These are phyloP conservation scores for Thecocarcelia acutangulata DNA, from an alignment of 2,888 invertebrate genomes.

Conservation along the genomic window DNA sequence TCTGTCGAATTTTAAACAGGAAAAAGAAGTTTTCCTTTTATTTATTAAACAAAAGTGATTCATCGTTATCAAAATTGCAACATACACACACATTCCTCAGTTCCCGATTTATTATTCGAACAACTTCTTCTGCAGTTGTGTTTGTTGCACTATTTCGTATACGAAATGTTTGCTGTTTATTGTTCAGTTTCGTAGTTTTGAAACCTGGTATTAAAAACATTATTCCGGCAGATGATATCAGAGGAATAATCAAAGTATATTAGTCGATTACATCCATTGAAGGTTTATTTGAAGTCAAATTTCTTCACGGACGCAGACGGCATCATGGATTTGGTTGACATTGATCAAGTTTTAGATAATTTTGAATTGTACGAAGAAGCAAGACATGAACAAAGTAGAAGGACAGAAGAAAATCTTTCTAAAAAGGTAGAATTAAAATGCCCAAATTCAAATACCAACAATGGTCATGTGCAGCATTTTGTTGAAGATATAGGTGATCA, in stretches of 20 bases:
- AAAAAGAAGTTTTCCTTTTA: neutral
- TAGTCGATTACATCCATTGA: slow-evolving; percentile 12
- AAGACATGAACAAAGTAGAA: slow-evolving; percentile 73
- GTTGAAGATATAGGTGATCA: slow-evolving; percentile 73
- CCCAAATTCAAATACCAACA: slow-evolving; percentile 38
- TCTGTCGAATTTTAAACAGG: too few species aligned
- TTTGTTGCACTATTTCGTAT: slow-evolving; percentile 53
- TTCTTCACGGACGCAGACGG: neutral
- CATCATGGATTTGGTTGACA: slow-evolving; percentile 84
- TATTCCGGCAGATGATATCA: slow-evolving; percentile 44
- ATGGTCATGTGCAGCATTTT: slow-evolving; percentile 70
- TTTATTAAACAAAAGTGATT: slow-evolving; percentile 62
- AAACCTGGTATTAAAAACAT: slow-evolving; percentile 8
- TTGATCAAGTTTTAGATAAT: slow-evolving; percentile 92
- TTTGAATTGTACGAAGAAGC: slow-evolving; percentile 90
- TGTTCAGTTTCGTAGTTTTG: slow-evolving; percentile 27
- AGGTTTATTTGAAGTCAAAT: slow-evolving; percentile 8
- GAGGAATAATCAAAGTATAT: slow-evolving; percentile 31
- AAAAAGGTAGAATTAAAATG: slow-evolving; percentile 48
- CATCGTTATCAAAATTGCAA: slow-evolving; percentile 53
- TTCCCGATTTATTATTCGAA: slow-evolving; percentile 9
- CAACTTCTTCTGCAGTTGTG: slow-evolving; percentile 33
- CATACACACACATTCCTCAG: slow-evolving; percentile 2
- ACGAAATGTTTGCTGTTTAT: slow-evolving; percentile 29
- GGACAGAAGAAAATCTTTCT: slow-evolving; percentile 36